These are phyloP conservation scores for Dryobota labecula DNA, from an alignment of 2,888 invertebrate species.

Conservation along the genomic window DNA sequence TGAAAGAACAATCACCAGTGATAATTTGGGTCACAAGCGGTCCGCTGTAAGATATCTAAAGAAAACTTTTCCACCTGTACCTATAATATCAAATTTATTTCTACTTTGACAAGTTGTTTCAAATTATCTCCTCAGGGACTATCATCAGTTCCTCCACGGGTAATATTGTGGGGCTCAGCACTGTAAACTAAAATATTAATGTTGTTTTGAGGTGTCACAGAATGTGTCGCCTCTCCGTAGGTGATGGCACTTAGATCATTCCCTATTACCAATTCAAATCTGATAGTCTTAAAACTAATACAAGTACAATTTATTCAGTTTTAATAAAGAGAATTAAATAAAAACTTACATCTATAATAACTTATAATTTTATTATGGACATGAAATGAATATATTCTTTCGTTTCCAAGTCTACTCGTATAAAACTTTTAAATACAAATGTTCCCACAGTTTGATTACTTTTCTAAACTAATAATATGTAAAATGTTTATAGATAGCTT, in stretches of 20 bases:
- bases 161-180: slow-evolving; percentile 4
- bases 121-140: slow-evolving; percentile 5
- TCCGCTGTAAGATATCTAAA: background rate
- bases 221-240: slow-evolving; percentile 82
- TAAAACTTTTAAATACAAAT: slow-evolving; percentile 77
- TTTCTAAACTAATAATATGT: slow-evolving; percentile 70
- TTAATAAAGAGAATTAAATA: slow-evolving; percentile 81
- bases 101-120: background rate
- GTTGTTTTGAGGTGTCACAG: slow-evolving; percentile 77
- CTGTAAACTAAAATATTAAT: slow-evolving; percentile 75
- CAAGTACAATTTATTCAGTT: slow-evolving; percentile 80
- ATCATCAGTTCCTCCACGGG: slow-evolving; percentile 3
- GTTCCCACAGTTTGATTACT: slow-evolving; percentile 78
- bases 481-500: slow-evolving; percentile 65
- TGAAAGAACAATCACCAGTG: slow-evolving; percentile 10
- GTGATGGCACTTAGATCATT: slow-evolving; percentile 78
- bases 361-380: slow-evolving; percentile 78
- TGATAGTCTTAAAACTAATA: slow-evolving; percentile 72
- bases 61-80: background rate
- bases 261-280: slow-evolving; percentile 74
- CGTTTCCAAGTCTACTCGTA: slow-evolving; percentile 72
- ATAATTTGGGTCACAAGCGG: background rate
- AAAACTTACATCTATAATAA: slow-evolving; percentile 73
- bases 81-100: background rate
- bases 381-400: slow-evolving; percentile 78